Base-by-base conservation (phyloP, 2,113 vertebrate genomes). In the Mustela lutreola region DNA sequence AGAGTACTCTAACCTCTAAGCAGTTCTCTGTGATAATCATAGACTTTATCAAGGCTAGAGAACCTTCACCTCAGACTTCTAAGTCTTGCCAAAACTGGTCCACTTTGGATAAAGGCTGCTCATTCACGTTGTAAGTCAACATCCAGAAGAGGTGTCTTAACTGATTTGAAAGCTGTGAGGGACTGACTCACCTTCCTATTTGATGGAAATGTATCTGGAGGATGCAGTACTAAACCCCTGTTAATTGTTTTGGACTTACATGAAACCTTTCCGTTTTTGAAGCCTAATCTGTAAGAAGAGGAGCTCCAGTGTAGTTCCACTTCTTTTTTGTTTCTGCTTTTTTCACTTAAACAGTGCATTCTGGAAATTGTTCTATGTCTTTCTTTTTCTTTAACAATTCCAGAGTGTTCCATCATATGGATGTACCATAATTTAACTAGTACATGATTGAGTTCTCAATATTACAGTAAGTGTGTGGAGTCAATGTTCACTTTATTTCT, bases 201-300 rank as follows among this genome's bases (percentile, higher is more conserved):
- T 96, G 50, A 79, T 79, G 62, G 58, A 83, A 93, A 26, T 96
- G 11, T 84, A 70, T 89, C 48, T 93, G 26, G 28, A 84, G 15
- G 39, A 62, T 71, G 26, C 39, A 84, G 50, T 14, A 14, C 39
- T 78, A 89, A 93, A 48, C 19, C 15, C 18, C 24, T 89, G 24
- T 83, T 83, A 78, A 89, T 78, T 93, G 78, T 89, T 93, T 89
- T 93, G 70, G 39, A 24, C 50, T 78, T 78, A 15, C 0, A 21
- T 78, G 67, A 75, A 89, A 62, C 31, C 53, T 92, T 87, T 87
- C 22, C 36, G 18, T 33, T 12, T 73, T 58, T 92, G 65, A 92
- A 92, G 21, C 65, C 31, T 70, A 73, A n/a, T 22, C 39, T 84
- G 28, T 83, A 60, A 83, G 26, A 82, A 92, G 53, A 95, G 39